Conservation (phyloP, 92 coral and sea anemone genomes). For the Nematostella vectensis region DNA sequence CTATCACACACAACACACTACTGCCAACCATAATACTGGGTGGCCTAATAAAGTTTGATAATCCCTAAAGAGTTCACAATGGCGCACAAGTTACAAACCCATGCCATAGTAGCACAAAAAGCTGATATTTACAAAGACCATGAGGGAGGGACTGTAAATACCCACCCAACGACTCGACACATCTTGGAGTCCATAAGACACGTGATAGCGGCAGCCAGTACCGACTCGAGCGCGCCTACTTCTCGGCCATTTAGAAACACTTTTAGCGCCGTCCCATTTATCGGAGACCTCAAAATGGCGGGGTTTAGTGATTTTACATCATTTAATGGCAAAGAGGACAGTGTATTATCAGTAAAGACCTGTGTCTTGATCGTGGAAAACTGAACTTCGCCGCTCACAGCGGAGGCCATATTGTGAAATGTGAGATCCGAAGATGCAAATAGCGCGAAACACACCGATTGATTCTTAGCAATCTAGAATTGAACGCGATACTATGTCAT, state of each 20-base stretch:
- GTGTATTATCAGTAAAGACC: neutral
- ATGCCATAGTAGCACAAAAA: no score
- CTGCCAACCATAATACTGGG: no score
- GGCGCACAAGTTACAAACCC: no score
- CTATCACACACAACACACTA: no score
- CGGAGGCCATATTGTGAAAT: slow-evolving; percentile 1
- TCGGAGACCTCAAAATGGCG: neutral
- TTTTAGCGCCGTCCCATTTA: neutral
- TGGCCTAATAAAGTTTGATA: no score
- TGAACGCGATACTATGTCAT: no score
- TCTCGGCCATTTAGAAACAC: slow-evolving; percentile 1
- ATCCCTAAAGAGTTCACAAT: no score
- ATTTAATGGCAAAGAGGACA: neutral
- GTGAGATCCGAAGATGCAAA: neutral
- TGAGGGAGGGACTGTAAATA: no score
- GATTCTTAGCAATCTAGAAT: no score
- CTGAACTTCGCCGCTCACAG: neutral
- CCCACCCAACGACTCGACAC: slow-evolving; percentile 1
- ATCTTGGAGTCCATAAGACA: slow-evolving; percentile 1
- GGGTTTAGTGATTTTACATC: neutral
- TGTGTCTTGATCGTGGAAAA: neutral
- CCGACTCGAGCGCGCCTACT: neutral
- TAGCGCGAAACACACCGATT: no score
- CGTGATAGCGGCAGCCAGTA: neutral
- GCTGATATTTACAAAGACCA: no score